Evolutionary conservation across 2,888 invertebrate genomes (phyloP).

Genomic region (Rhyacophila evoluta): DNA sequence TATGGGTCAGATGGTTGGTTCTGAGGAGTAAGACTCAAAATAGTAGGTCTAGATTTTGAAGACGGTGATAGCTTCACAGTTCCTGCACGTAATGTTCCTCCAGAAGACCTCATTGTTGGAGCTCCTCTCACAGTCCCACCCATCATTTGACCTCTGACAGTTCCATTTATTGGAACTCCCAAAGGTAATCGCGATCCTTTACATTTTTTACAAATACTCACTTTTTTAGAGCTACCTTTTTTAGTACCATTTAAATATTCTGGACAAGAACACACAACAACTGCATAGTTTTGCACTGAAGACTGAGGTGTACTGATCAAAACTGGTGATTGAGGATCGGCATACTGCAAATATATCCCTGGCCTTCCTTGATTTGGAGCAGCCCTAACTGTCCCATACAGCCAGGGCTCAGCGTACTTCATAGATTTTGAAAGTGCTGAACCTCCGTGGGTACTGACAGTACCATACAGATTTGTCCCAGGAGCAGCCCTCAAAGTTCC

Average conservation of each 20-base stretch:
- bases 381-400: conserved; percentile 81
- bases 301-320: conserved; percentile 70
- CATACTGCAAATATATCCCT: conserved; percentile 67
- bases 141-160: conserved; percentile 69
- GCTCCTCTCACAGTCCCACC: conserved; percentile 57
- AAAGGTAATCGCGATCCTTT: conserved; percentile 83
- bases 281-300: conserved; percentile 74
- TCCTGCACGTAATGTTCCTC: conserved; percentile 69
- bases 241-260: conserved; percentile 85
- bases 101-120: conserved; percentile 54
- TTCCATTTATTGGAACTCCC: conserved; percentile 77
- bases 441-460: conserved; percentile 72
- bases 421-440: conserved; percentile 85
- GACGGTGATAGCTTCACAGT: conserved; percentile 74
- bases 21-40: conserved; percentile 69
- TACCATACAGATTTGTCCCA: conserved; percentile 67
- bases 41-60: conserved; percentile 73
- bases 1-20: conserved; percentile 78
- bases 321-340: conserved; percentile 66
- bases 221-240: conserved; percentile 78
- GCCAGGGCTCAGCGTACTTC: conserved; percentile 88
- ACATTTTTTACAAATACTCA: conserved; percentile 85
- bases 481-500: conserved; percentile 60
- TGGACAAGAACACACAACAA: conserved; percentile 84
- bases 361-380: conserved; percentile 67